Base-by-base conservation (phyloP, 2,888 invertebrate species). In the Drosophila greeni region DNA sequence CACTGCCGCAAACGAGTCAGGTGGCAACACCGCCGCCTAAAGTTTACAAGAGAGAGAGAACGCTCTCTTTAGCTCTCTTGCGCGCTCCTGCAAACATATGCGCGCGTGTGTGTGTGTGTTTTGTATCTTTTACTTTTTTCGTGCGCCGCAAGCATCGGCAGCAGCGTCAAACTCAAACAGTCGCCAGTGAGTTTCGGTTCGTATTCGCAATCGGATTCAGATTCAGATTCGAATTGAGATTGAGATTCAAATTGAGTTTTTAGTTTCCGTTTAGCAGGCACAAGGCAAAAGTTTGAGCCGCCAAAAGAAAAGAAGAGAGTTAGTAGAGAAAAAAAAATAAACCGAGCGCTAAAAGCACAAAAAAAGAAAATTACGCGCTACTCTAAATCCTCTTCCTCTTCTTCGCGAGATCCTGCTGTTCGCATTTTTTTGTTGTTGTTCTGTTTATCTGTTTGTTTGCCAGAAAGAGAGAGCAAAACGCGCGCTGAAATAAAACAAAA, bases 91-190 rank as follows among this genome's bases (percentile, higher is more conserved):
- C 77, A 76, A 79, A 80, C 82, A 76, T 79, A 79, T 34, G 58
- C 55, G 40, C 53, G 52, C 53, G 52, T 60, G 54, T 67, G 54
- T 68, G 59, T 72, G 61, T 58, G 73, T 59, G 70, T 81, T 58
- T 79, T 75, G 79, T 82, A 80, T 79, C 77, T 79, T 82, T 79
- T 80, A 79, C 77, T 79, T 82, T 82, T 79, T 79, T 75, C 31
- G 45, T 72, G 81, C 77, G 72, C 26, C 43, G 77, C 80, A 60
- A 77, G 80, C 80, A 77, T 75, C 76, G 80, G 42, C 64, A 60
- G 61, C 61, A 51, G 55, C 55, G 55, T 56, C 51, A 56, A 56
- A 52, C 55, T 51, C 37, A 55, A 55, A 55, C 55, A 56, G 55
- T 56, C 55, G 26, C 51, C 47, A 48, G 47, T 53, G 24, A 57